Evolutionary conservation across 2,113 vertebrate genomes (phyloP).

Genomic region (Cochlearius cochlearius): DNA sequence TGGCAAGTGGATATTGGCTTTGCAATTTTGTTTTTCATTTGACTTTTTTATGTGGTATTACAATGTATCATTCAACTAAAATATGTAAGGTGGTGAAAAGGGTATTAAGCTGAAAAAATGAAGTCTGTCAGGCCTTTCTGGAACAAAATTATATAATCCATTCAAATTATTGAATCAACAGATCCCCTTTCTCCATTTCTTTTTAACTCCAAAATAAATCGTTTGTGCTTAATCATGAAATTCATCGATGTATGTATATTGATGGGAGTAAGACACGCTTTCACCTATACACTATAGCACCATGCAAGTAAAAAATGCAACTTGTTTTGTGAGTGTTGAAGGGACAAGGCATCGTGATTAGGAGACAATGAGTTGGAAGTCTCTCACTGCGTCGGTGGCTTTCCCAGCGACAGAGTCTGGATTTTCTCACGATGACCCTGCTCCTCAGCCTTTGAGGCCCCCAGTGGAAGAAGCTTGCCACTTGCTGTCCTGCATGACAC

Average conservation of each 20-base stretch:
- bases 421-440: background rate
- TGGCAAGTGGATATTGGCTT: background rate
- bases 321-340: background rate
- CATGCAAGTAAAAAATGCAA: background rate
- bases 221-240: background rate
- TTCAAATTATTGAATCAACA: background rate
- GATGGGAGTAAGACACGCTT: background rate
- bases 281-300: background rate
- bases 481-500: background rate
- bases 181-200: background rate
- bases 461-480: background rate
- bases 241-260: background rate
- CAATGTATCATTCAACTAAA: background rate
- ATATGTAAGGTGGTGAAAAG: background rate
- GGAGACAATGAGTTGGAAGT: background rate
- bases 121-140: background rate
- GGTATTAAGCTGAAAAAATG: background rate
- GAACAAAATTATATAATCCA: background rate
- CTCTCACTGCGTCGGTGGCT: background rate
- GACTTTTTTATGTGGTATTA: background rate
- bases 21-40: background rate
- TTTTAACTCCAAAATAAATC: background rate
- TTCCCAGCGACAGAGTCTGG: background rate
- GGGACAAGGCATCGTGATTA: fast-evolving
- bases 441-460: background rate